Conservation (phyloP, 2,113 vertebrate genomes). For the Nestor notabilis region DNA sequence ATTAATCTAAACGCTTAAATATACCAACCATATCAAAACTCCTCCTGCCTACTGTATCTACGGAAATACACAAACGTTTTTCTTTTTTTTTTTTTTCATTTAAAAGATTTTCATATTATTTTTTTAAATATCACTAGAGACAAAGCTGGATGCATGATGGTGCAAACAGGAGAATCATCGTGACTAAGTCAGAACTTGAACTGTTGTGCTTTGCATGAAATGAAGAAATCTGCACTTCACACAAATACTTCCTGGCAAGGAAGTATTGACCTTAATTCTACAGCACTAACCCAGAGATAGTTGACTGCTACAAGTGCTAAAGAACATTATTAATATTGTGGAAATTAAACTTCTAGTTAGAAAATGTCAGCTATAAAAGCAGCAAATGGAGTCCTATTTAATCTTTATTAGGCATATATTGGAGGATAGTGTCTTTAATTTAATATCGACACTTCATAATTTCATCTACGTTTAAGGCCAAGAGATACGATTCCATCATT, state of each 20-base stretch:
- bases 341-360: not conserved
- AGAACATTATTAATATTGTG: not conserved
- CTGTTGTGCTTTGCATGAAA: not conserved
- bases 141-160: not conserved
- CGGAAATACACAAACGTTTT: not conserved
- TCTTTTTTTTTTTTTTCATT: not conserved
- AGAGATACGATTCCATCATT: not conserved
- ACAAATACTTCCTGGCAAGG: not conserved
- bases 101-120: not conserved
- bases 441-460: not conserved
- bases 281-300: not conserved
- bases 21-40: not conserved
- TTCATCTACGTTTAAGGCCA: not conserved
- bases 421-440: not conserved
- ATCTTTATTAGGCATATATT: not conserved
- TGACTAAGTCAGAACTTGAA: not conserved
- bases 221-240: not conserved
- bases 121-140: not conserved
- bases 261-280: not conserved
- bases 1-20: not conserved
- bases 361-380: not conserved
- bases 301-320: not conserved
- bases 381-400: not conserved
- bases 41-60: not conserved
- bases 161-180: not conserved